Percentiles rank a stretch among this genome's conserved stretches.
Evolutionary conservation across 1,140 invertebrate species (phyloP).

Genomic region (Mercenaria mercenaria): DNA sequence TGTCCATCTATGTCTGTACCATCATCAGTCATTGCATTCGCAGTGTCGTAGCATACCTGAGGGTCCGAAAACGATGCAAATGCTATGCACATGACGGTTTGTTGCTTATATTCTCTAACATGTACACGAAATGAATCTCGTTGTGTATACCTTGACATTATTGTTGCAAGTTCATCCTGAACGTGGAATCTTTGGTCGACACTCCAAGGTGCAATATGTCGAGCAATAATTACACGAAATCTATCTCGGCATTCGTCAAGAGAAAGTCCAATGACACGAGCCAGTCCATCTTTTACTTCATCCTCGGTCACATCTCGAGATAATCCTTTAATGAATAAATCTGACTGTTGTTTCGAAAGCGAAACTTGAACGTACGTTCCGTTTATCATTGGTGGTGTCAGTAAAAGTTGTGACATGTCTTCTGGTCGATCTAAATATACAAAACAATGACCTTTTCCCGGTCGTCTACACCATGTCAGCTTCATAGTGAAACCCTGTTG

Average conservation of each 20-base stretch:
- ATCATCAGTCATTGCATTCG: neutral
- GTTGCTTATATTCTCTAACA: slow-evolving; percentile 39
- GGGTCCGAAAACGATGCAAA: slow-evolving; percentile 73
- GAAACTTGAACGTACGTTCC: neutral
- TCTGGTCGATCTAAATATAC: slow-evolving; percentile 52
- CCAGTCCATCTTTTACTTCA: slow-evolving; percentile 64
- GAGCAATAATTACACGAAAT: slow-evolving; percentile 59
- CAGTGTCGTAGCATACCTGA: slow-evolving; percentile 61
- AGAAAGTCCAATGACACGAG: slow-evolving; percentile 2
- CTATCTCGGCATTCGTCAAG: slow-evolving; percentile 14
- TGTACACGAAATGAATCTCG: slow-evolving; percentile 61
- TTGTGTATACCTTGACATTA: slow-evolving; percentile 44
- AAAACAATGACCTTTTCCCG: slow-evolving; percentile 72
- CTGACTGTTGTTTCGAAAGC: slow-evolving; percentile 16
- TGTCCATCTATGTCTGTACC: slow-evolving; percentile 6
- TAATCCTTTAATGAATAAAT: slow-evolving; percentile 39
- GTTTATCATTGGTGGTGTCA: neutral
- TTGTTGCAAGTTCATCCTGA: slow-evolving; percentile 15
- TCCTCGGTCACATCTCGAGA: slow-evolving; percentile 63
- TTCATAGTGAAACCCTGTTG: slow-evolving; percentile 68
- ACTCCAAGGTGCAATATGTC: slow-evolving; percentile 37
- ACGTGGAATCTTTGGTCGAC: neutral
- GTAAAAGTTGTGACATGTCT: slow-evolving; percentile 7
- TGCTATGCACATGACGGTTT: slow-evolving; percentile 50
- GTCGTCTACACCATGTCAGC: slow-evolving; percentile 75